phyloP scores from a whole-genome alignment of 2,888 invertebrate species.

The Suillia variegata region DNA sequence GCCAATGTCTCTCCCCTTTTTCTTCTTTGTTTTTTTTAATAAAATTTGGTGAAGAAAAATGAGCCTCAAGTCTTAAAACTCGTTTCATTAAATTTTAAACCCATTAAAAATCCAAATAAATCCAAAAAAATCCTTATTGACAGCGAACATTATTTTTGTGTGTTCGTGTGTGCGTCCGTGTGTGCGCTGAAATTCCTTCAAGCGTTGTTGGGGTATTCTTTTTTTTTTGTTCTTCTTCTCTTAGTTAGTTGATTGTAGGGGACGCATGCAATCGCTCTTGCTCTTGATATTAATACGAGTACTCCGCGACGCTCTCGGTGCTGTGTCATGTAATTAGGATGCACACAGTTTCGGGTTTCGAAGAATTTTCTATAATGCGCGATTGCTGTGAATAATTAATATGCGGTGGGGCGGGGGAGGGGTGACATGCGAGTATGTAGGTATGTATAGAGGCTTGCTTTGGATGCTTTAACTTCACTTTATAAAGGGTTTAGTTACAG shows the following conservation, averaged over 20 bases:
- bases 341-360: background rate
- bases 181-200: background rate
- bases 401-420: background rate
- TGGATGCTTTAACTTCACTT: too few species aligned
- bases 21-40: too few species aligned
- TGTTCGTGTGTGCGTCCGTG: too few species aligned
- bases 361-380: background rate
- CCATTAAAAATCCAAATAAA: too few species aligned
- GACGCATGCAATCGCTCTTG: too few species aligned
- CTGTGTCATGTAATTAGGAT: background rate
- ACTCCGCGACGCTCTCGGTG: background rate
- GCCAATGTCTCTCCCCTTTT: too few species aligned
- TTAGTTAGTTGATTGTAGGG: too few species aligned
- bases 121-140: conserved; percentile 21
- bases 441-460: too few species aligned
- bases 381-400: conserved; percentile 20
- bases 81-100: background rate
- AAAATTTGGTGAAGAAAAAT: too few species aligned
- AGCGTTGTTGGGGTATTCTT: background rate
- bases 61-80: background rate
- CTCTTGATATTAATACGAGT: too few species aligned
- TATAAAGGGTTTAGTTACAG: conserved; percentile 3
- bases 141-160: conserved; percentile 15
- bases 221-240: too few species aligned
- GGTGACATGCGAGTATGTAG: too few species aligned